Evolutionary conservation across 1,140 invertebrate species (phyloP), one percentile per base, ranked within the genome.

Genomic region (Cherax destructor): DNA sequence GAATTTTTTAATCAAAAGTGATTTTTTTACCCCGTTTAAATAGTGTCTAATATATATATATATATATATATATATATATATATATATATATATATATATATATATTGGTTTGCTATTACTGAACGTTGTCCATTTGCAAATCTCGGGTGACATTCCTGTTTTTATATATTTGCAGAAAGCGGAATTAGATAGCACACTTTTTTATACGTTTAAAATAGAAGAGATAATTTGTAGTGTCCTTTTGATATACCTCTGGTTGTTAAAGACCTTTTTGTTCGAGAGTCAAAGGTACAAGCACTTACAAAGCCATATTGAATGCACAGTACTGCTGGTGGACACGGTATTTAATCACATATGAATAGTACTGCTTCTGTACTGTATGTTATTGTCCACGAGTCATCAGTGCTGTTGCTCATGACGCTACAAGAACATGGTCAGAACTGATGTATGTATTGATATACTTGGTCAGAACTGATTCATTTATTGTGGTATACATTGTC

Each of bases 101-200:
- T 77, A 41, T 77, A 77, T 74, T 74, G n/a, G 69, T 74, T 74
- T 74, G 69, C 69, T n/a, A 74, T 74, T 74, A 10, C 24, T 69
- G 9, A 30, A 24, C 9, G 30, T 41, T 41, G 69, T 74, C 24
- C 24, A 56, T 56, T 9, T 21, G 30, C 69, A 74, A 13, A 9
- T 30, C 69, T 74, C 69, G 69, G 69, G 69, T 74, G 69, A 74
- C n/a, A 24, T 30, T 74, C 30, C 69, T 74, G n/a, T n/a, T 74
- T 74, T 74, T 74, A 30, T 74, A 30, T 74, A 74, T 74, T 74
- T 74, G 9, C 69, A 74, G 69, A 74, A 74, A 24, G 69, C 69
- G n/a, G n/a, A 74, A 74, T 74, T 74, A 74, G 69, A 9, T 74
- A 74, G 69, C 7, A n/a, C n/a, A 74, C 69, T 30, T 74, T 74